Conservation (phyloP, 1,140 invertebrate genomes). For the Procambarus clarkii region DNA sequence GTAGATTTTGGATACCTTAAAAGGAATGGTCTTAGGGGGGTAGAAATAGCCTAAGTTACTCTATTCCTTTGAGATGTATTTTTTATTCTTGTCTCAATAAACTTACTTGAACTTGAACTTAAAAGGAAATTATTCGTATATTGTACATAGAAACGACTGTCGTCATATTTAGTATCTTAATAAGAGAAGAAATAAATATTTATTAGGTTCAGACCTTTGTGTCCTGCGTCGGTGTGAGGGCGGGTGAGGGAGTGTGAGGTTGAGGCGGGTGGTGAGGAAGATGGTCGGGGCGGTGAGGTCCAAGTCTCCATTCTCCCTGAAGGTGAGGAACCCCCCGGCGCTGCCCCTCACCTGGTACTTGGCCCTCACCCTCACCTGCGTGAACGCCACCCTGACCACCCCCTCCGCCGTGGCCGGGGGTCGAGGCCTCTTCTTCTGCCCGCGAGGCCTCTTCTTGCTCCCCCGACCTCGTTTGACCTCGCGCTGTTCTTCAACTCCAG, state of each 20-base stretch:
- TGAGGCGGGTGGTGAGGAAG: constrained; percentile 61
- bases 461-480: background rate
- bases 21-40: too few relatives aligned
- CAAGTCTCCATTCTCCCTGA: constrained; percentile 65
- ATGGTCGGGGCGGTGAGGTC: constrained; percentile 63
- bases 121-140: too few relatives aligned
- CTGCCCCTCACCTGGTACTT: constrained; percentile 68
- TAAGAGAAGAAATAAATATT: too few relatives aligned
- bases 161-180: too few relatives aligned
- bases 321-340: constrained; percentile 67
- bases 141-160: too few relatives aligned
- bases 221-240: background rate
- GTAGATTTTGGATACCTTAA: too few relatives aligned
- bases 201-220: background rate
- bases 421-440: background rate
- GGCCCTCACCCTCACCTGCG: constrained; percentile 55
- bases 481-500: background rate
- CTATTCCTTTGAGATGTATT: too few relatives aligned
- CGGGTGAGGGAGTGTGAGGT: constrained; percentile 39
- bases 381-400: constrained; percentile 63
- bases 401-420: constrained; percentile 33
- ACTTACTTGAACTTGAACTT: too few relatives aligned
- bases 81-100: too few relatives aligned
- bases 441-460: background rate
- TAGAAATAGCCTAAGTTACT: too few relatives aligned